Evolutionary conservation across 2,113 vertebrate genomes (phyloP).

Genomic region (Melanotaenia duboulayi): DNA sequence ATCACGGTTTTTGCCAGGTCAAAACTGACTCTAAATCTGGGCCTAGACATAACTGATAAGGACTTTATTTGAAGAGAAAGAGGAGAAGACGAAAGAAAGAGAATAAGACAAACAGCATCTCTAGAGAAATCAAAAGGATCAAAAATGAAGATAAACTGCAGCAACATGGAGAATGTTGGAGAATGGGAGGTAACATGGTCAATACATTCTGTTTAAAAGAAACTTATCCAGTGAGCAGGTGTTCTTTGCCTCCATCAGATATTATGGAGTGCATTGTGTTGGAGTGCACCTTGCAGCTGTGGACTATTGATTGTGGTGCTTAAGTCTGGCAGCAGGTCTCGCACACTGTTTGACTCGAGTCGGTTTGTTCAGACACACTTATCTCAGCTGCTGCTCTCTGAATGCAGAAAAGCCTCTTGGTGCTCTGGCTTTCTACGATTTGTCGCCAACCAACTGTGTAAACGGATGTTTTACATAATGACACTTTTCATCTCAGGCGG

Average conservation of each 20-base stretch:
- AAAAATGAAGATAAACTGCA: too few relatives aligned
- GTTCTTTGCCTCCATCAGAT: neutral
- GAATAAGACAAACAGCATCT: too few relatives aligned
- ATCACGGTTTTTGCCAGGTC: too few relatives aligned
- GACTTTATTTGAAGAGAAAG: too few relatives aligned
- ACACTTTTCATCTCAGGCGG: constrained; percentile 31
- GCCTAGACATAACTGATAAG: too few relatives aligned
- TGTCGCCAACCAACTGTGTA: constrained; percentile 32
- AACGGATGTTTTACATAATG: constrained; percentile 66
- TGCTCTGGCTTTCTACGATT: constrained; percentile 11
- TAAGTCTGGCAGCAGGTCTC: constrained; percentile 49
- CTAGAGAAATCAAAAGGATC: too few relatives aligned
- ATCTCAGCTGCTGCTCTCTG: constrained; percentile 45
- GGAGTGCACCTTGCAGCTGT: constrained; percentile 43
- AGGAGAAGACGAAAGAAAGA: too few relatives aligned
- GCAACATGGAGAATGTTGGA: too few relatives aligned
- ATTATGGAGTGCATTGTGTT: constrained; percentile 8
- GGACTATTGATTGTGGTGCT: constrained; percentile 56
- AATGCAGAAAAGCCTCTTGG: constrained; percentile 40
- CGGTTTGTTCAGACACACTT: constrained; percentile 50
- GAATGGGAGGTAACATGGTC: neutral
- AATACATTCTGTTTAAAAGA: neutral
- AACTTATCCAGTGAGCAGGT: constrained; percentile 10
- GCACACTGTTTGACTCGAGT: constrained; percentile 32
- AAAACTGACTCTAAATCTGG: too few relatives aligned